Evolutionary conservation across 2,888 invertebrate species (phyloP), one percentile per base, ranked within the genome.

Genomic region (Eilema depressum): DNA sequence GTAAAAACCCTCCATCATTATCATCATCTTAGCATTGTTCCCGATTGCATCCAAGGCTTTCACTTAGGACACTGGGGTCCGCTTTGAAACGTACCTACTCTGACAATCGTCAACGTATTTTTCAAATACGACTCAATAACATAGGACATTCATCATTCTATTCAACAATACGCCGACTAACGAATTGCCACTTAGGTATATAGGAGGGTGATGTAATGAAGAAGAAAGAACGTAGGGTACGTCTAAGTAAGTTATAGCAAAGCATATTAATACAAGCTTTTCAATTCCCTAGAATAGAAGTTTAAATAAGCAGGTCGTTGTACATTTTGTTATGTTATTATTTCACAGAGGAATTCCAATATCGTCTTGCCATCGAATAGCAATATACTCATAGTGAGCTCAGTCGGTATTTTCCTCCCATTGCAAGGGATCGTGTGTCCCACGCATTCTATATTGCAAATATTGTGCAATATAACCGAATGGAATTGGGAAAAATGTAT

Each of bases 261-360:
- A 8, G n/a, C n/a, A n/a, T 53, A 20, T 20, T 7, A 7, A n/a
- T n/a, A 37, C 11, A 59, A 57, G 57, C 23, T 66, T 63, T 57
- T 37, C 41, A 47, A 59, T 69, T 33, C 25, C 60, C n/a, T 37
- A 63, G n/a, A 64, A 69, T 78, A 76, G 70, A 14, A 67, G n/a
- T 71, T 67, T 57, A 72, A 79, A 81, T 80, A 86, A 83, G 83
- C 80, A 78, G 80, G 64, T 71, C 68, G 72, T 74, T 79, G 76
- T 81, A 79, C 68, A 75, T 76, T n/a, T 82, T 84, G 75, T 81
- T 84, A 83, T 75, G 82, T 87, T 87, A 86, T 88, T 88, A 88
- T 89, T 83, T 84, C 84, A 84, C 87, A 85, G 84, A 87, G 87
- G 91, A 92, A 93, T 93, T 92, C 91, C 92, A 92, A 93, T 93